Evolutionary conservation across 2,888 invertebrate species (phyloP), one percentile per base, ranked within the genome.

Genomic region (Scaptomyza tumidula): DNA sequence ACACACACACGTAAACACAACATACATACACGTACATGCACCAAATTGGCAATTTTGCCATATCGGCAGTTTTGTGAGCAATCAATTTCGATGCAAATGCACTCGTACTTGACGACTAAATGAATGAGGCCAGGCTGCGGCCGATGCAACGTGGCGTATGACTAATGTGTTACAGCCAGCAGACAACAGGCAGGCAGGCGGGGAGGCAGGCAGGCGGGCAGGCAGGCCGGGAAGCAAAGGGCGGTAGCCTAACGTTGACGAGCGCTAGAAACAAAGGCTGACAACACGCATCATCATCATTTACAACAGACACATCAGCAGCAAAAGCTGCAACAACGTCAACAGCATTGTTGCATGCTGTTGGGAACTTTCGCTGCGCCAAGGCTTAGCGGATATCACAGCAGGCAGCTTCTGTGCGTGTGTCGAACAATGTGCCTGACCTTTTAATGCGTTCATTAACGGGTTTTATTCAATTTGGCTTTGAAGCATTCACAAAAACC

Each of bases 31-130:
- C 41, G 1, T 10, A 31, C 52, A 27, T 13, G 45, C 49, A 39
- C 41, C 27, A 79, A 83, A 86, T 86, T 83, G 84, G 39, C 86
- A 83, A 83, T 83, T 83, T 81, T 60, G 79, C 77, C 81, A 72
- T 78, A 81, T 83, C 88, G 83, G 70, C 85, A 87, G 80, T 87
- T 87, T 85, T 85, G 86, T 75, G 86, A 85, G 83, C 87, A 85
- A 85, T 87, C 85, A 87, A 85, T 87, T 85, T 85, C 77, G 87
- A 85, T 85, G 85, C 85, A 87, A 85, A 85, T 85, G 80, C 81
- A 78, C 87, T 87, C 79, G 82, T 76, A 87, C 86, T 80, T 87
- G 85, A 85, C 81, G 86, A 81, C 83, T 83, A 80, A 86, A 80
- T 86, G 83, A 83, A 86, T 83, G 83, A 71, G 74, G 71, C 75